Conservation (phyloP, 2,797 vertebrate species). For the Moxostoma hubbsi region DNA sequence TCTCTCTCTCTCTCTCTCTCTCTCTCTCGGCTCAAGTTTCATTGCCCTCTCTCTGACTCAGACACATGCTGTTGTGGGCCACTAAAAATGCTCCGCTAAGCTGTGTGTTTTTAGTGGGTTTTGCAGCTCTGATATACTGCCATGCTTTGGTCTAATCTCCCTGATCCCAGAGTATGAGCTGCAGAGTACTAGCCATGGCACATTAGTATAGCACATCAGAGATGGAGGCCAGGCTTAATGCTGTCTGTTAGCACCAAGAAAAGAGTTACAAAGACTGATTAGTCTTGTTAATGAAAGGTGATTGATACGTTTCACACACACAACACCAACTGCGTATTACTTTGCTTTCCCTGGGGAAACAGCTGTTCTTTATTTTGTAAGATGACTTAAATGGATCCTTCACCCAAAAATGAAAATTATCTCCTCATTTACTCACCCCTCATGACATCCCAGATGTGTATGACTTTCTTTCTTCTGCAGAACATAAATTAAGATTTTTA, state of each 20-base stretch:
- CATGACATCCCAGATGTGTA: too few relatives aligned
- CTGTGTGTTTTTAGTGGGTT: neutral
- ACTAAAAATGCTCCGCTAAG: neutral
- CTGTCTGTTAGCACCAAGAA: neutral
- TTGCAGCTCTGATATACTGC: constrained; percentile 47
- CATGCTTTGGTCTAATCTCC: constrained; percentile 35
- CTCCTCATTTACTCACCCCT: too few relatives aligned
- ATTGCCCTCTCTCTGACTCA: neutral
- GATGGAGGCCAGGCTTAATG: constrained; percentile 1
- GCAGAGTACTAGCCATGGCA: neutral
- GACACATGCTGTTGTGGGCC: neutral
- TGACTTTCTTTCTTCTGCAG: too few relatives aligned
- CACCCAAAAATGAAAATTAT: too few relatives aligned
- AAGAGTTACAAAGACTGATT: constrained; percentile 8
- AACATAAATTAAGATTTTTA: too few relatives aligned
- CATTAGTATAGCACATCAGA: constrained; percentile 4
- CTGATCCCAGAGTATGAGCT: constrained; percentile 1
- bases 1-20: neutral
- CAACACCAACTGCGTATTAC: too few relatives aligned
- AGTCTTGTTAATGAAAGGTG: neutral
- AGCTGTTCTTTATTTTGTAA: too few relatives aligned
- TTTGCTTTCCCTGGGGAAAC: too few relatives aligned
- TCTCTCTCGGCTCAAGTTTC: neutral
- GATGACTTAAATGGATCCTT: too few relatives aligned
- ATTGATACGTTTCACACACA: too few relatives aligned